Percentiles rank a stretch among this genome's conserved stretches.
Evolutionary conservation across 2,888 invertebrate species (phyloP).

Genomic region (Zele albiditarsus): DNA sequence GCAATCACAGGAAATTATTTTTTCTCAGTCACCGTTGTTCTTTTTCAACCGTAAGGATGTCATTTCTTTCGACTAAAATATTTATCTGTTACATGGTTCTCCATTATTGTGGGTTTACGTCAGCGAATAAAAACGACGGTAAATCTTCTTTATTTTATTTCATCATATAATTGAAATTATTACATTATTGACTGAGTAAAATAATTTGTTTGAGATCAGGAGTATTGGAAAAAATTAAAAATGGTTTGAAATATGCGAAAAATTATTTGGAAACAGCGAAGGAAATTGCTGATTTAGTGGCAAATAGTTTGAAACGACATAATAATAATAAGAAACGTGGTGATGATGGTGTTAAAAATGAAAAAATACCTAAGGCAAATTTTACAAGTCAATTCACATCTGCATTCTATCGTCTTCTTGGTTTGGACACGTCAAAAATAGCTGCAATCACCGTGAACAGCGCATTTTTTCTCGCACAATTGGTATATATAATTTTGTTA

Average conservation of each 20-base stretch:
- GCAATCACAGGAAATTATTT: conserved; percentile 36
- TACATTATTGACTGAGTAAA: neutral
- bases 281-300: conserved; percentile 78
- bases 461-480: conserved; percentile 87
- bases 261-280: conserved; percentile 74
- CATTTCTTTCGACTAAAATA: neutral
- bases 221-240: conserved; percentile 73
- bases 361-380: conserved; percentile 53
- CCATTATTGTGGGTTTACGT: conserved; percentile 10
- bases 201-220: conserved; percentile 52
- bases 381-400: conserved; percentile 67
- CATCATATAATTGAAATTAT: neutral
- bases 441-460: conserved; percentile 89
- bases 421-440: conserved; percentile 84
- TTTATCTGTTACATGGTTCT: conserved; percentile 41
- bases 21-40: conserved; percentile 47
- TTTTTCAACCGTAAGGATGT: conserved; percentile 47
- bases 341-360: conserved; percentile 60
- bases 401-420: conserved; percentile 81
- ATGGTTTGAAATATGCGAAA: conserved; percentile 74
- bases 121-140: conserved; percentile 54
- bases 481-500: conserved; percentile 74
- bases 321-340: conserved; percentile 54
- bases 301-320: conserved; percentile 74
- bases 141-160: conserved; percentile 34